Conservation (phyloP, 2,888 invertebrate genomes). For the Epirrita christyi region DNA sequence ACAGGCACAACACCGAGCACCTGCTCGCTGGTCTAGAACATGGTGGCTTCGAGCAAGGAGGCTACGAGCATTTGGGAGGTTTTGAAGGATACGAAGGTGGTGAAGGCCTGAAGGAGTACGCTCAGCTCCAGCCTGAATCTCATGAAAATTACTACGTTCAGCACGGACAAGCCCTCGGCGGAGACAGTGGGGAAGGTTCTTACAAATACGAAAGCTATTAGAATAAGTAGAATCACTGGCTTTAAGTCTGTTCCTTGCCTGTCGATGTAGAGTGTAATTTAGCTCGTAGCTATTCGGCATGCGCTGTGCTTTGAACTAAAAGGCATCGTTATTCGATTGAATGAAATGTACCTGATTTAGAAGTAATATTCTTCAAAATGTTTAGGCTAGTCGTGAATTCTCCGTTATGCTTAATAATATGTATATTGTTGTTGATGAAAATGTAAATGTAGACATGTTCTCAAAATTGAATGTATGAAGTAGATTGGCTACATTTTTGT, state of each 20-base stretch:
- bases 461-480: constrained; percentile 40
- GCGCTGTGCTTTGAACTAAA: constrained; percentile 47
- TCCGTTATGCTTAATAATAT: no score
- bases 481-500: constrained; percentile 37
- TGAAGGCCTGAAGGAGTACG: constrained; percentile 70
- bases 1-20: constrained; percentile 75
- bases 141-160: constrained; percentile 66
- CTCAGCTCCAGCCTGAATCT: constrained; percentile 61
- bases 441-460: constrained; percentile 44
- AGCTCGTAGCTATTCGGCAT: constrained; percentile 51
- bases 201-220: constrained; percentile 75
- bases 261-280: constrained; percentile 51
- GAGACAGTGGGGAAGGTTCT: constrained; percentile 62
- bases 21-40: constrained; percentile 57
- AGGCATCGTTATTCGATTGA: constrained; percentile 44
- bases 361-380: constrained; percentile 53
- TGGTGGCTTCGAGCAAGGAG: constrained; percentile 55
- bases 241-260: constrained; percentile 70
- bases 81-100: constrained; percentile 64
- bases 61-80: constrained; percentile 49
- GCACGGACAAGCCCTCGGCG: constrained; percentile 60
- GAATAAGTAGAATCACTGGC: constrained; percentile 52
- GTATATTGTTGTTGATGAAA: constrained; percentile 36
- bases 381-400: constrained; percentile 58
- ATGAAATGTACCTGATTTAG: constrained; percentile 77